Conservation (phyloP, 2,113 vertebrate species). For the Corvus hawaiiensis region DNA sequence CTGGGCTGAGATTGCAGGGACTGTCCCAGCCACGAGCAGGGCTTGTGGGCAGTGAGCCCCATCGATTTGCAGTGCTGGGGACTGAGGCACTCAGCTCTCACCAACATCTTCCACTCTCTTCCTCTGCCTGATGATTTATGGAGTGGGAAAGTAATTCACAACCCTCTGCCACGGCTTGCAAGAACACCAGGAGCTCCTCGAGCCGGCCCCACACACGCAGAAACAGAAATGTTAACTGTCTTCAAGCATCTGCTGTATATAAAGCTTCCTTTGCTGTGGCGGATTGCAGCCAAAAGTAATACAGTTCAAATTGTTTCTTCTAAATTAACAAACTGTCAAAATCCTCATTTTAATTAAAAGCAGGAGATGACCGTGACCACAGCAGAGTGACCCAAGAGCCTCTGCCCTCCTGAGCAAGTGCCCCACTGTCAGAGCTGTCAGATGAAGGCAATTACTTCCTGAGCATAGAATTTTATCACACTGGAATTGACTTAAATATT, state of each 20-base stretch:
- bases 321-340: background rate
- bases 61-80: background rate
- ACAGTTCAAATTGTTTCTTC: background rate
- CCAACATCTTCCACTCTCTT: background rate
- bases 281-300: background rate
- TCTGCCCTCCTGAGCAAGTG: background rate
- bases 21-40: fast-evolving
- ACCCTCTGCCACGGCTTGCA: fast-evolving
- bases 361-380: fast-evolving
- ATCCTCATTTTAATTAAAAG: slow-evolving; percentile 20
- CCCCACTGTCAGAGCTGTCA: background rate
- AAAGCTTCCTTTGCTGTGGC: background rate
- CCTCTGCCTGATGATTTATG: background rate
- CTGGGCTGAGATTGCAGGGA: background rate
- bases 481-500: background rate
- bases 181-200: background rate
- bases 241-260: background rate
- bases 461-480: background rate
- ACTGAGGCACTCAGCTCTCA: background rate
- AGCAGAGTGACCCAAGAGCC: background rate
- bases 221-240: background rate
- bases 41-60: fast-evolving
- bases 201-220: fast-evolving
- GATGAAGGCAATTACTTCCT: background rate
- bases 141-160: background rate